Percentiles rank a stretch among this genome's conserved stretches.
These are phyloP conservation scores for Rhopilema esculentum DNA, from an alignment of 30 jellyfish, hydroid and myxozoan species.

Conservation along the genomic window DNA sequence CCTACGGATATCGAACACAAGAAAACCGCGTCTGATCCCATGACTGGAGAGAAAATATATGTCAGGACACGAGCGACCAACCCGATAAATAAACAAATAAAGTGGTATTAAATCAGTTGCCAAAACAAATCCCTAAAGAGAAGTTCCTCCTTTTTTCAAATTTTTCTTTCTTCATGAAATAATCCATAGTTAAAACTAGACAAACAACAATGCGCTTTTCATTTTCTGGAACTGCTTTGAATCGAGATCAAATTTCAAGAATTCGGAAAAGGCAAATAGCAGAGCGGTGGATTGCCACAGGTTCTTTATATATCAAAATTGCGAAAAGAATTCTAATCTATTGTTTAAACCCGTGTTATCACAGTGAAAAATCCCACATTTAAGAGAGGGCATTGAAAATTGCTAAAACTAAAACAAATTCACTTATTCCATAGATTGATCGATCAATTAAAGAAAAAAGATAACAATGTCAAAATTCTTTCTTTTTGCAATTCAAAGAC, in stretches of 20 bases:
- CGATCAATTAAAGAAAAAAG: too few species aligned
- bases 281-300: neutral
- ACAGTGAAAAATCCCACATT: too few species aligned
- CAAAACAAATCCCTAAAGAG: neutral
- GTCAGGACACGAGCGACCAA: neutral
- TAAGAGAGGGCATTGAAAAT: too few species aligned
- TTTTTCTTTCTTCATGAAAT: neutral
- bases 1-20: neutral
- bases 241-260: neutral
- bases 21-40: neutral
- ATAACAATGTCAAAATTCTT: neutral
- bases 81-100: neutral
- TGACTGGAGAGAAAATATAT: neutral
- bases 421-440: too few species aligned
- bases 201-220: neutral
- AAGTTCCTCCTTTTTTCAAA: neutral
- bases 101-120: neutral
- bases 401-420: too few species aligned
- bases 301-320: too few species aligned
- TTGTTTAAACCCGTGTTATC: too few species aligned
- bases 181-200: neutral
- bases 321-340: too few species aligned
- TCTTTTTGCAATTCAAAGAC: neutral
- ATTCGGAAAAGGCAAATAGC: neutral
- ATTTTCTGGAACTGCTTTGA: neutral